Evolutionary conservation across 2,888 invertebrate species (phyloP).

Genomic region (Sacculina carcini): DNA sequence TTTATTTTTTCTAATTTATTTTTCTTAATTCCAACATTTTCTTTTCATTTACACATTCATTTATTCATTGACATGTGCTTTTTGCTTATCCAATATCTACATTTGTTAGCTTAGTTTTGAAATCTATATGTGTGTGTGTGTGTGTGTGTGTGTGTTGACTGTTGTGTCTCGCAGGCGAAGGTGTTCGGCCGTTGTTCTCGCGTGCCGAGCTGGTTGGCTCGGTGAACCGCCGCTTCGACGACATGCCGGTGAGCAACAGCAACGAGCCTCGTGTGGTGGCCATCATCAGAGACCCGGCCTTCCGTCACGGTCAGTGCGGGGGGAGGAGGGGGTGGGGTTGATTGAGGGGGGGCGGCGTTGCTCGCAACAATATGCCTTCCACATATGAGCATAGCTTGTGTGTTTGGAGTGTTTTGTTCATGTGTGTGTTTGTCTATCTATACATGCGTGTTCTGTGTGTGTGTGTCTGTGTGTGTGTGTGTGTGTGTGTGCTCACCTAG

Average conservation of each 20-base stretch:
- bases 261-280: constrained; percentile 1
- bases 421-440: no score
- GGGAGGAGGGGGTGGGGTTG: background rate
- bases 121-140: background rate
- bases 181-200: background rate
- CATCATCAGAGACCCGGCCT: background rate
- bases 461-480: no score
- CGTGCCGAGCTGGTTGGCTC: background rate
- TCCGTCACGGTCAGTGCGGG: background rate
- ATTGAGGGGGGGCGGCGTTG: background rate
- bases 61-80: background rate
- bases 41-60: background rate
- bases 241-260: background rate
- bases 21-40: background rate
- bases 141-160: background rate
- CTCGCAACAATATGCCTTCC: background rate
- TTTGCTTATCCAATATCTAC: background rate
- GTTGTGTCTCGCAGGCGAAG: no score
- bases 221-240: constrained; percentile 1
- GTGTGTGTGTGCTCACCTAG: no score
- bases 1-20: background rate
- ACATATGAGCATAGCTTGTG: no score
- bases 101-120: background rate
- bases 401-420: no score
- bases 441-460: no score